phyloP scores from a whole-genome alignment of 2,113 vertebrate genomes.

The Amblyornis subalaris region DNA sequence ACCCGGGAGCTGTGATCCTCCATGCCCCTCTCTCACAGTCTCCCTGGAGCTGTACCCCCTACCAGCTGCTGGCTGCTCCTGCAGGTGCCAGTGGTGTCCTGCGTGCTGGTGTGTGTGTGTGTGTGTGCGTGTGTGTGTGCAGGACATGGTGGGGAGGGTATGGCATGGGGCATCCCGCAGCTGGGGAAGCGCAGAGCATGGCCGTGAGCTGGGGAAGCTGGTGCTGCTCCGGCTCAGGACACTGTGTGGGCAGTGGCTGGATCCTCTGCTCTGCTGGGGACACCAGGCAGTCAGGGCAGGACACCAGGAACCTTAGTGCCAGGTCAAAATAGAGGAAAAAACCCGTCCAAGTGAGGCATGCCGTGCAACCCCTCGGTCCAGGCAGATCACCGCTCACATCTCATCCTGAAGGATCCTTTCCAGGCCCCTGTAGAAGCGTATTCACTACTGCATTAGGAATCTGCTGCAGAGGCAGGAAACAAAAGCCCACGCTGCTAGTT shows the following conservation, averaged over 20 bases:
- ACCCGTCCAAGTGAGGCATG: accelerated
- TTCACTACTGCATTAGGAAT: neutral
- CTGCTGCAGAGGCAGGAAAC: neutral
- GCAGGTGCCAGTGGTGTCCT: neutral
- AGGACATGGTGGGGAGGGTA: neutral
- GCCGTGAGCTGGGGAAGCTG: neutral
- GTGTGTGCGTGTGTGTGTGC: neutral
- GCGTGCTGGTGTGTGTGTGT: neutral
- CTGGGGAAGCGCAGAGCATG: accelerated
- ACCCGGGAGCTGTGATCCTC: neutral
- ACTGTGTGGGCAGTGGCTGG: neutral
- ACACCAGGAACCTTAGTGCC: neutral
- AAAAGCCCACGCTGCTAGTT: neutral
- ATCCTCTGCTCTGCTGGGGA: neutral
- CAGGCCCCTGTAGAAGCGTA: neutral
- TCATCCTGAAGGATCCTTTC: neutral
- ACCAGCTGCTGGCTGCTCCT: neutral
- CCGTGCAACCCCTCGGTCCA: neutral
- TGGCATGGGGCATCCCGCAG: neutral
- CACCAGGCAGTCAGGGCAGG: neutral
- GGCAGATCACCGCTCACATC: neutral
- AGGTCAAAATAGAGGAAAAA: neutral
- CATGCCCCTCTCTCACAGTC: neutral
- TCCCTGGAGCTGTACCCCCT: neutral
- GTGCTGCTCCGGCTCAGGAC: accelerated